Base-by-base conservation (phyloP, 2,888 invertebrate species). In the Miltochrista miniata region DNA sequence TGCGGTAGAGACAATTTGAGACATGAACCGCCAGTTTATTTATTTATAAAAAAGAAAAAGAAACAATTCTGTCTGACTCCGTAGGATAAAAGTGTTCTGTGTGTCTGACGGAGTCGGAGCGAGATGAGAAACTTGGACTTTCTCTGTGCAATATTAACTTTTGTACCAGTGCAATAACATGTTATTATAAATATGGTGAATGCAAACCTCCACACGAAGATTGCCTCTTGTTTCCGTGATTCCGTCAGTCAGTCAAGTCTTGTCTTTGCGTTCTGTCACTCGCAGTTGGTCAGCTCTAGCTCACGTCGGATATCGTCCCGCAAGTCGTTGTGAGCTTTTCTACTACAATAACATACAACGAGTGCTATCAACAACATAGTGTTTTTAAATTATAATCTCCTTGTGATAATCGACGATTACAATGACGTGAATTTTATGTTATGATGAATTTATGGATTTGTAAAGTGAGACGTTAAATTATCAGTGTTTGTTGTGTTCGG, bases 361-460 rank as follows among this genome's bases (percentile, higher is more conserved):
- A 67, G 68, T 72, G 67, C 56, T 74, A 74, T 73, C 74, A 76
- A 66, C 68, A 76, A 76, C 77, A 84, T 77, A 80, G 81, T 82
- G 80, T 64, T 77, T 78, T 72, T 76, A 66, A 70, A 74, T 68
- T 70, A 60, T 72, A 79, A n/a, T 74, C 73, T 55, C 57, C 60
- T 57, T 66, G 68, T 68, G 67, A 75, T 77, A 76, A 76, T 75
- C 68, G 56, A n/a, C 38, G 54, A 58, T 61, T 54, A 61, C 61
- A 62, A 71, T 64, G 65, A 74, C 74, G 77, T 82, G 74, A 81
- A 67, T 53, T 62, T 54, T 63, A 60, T 64, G 51, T 64, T 68
- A 69, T 62, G 63, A 71, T 74, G 69, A 65, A 59, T 72, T 64
- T 63, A 57, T 60, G 61, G 54, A 59, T 64, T 61, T 54, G 56